These are phyloP conservation scores for Drosophila nannoptera DNA, from an alignment of 1,140 invertebrate genomes.

Conservation along the genomic window DNA sequence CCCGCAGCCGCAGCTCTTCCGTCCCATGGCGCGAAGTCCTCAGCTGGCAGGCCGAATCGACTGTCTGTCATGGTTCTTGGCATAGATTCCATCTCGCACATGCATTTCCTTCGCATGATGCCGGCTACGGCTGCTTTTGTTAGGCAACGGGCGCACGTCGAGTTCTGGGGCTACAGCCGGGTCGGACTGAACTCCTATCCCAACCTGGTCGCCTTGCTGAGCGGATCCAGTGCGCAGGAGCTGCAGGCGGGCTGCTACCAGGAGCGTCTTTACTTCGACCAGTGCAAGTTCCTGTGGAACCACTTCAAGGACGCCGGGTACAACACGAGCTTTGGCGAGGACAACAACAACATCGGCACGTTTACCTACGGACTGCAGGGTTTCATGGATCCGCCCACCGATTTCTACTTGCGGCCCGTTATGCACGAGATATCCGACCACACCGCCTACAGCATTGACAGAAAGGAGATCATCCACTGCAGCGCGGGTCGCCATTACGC, in stretches of 20 bases:
- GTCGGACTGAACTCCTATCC: constrained; percentile 89
- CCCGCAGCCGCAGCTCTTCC: not conserved
- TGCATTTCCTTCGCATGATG: constrained; percentile 90
- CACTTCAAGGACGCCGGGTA: constrained; percentile 36
- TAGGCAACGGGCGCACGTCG: constrained; percentile 81
- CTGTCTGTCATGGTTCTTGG: constrained; percentile 86
- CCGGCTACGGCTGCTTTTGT: constrained; percentile 82
- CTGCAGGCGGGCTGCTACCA: constrained; percentile 81
- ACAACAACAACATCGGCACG: constrained; percentile 7
- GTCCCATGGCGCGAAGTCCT: not conserved
- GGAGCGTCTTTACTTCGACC: constrained; percentile 1
- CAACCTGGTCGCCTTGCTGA: constrained; percentile 86
- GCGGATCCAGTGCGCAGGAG: constrained; percentile 82
- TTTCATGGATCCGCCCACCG: constrained; percentile 5
- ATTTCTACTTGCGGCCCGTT: constrained; percentile 44
- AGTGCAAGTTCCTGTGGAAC: constrained; percentile 31
- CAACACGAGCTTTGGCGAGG: constrained; percentile 45
- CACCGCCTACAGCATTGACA: constrained; percentile 41
- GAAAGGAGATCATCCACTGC: constrained; percentile 30
- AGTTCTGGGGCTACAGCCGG: constrained; percentile 88
- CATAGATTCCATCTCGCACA: constrained; percentile 89
- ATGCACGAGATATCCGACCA: constrained; percentile 37
- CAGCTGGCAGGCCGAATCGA: constrained; percentile 55
- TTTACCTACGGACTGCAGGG: constrained; percentile 6
- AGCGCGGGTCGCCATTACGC: constrained; percentile 31